Percentiles rank a stretch among this genome's conserved stretches.
Evolutionary conservation across 2,113 vertebrate genomes (phyloP).

Genomic region (Spermophilus dauricus): DNA sequence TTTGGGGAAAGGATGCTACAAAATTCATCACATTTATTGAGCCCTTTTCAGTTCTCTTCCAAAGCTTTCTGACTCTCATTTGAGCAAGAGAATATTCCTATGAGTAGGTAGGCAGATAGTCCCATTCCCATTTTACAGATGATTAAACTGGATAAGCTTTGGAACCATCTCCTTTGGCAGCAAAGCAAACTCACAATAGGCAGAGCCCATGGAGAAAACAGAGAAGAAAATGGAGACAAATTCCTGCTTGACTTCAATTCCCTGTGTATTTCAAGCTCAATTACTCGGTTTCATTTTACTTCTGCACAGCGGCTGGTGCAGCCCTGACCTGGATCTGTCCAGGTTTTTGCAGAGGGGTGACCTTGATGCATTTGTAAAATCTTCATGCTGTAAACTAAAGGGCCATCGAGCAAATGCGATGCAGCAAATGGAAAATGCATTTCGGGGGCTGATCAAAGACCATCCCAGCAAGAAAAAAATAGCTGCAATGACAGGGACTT

Average conservation of each 20-base stretch:
- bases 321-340: constrained; percentile 80
- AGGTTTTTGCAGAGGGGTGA: constrained; percentile 15
- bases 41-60: not conserved
- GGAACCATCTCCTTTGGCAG: not conserved
- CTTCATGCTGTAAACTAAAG: not conserved
- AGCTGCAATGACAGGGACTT: not conserved
- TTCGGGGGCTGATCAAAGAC: constrained; percentile 61
- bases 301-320: constrained; percentile 15
- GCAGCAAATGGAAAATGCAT: constrained; percentile 68
- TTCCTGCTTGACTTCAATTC: constrained; percentile 22
- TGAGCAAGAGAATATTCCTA: constrained; percentile 12
- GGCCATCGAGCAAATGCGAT: constrained; percentile 51
- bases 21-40: constrained; percentile 2
- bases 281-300: constrained; percentile 38
- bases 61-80: not conserved
- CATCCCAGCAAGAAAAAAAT: constrained; percentile 65
- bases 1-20: not conserved
- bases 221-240: constrained; percentile 52
- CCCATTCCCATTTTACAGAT: constrained; percentile 61
- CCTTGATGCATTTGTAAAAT: constrained; percentile 64
- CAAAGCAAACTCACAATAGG: not conserved
- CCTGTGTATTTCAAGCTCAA: constrained; percentile 38
- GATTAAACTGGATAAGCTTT: constrained; percentile 26
- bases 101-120: not conserved
- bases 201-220: not conserved